Base-by-base conservation (phyloP, 1,140 invertebrate species). In the Tetragonula clypearis region DNA sequence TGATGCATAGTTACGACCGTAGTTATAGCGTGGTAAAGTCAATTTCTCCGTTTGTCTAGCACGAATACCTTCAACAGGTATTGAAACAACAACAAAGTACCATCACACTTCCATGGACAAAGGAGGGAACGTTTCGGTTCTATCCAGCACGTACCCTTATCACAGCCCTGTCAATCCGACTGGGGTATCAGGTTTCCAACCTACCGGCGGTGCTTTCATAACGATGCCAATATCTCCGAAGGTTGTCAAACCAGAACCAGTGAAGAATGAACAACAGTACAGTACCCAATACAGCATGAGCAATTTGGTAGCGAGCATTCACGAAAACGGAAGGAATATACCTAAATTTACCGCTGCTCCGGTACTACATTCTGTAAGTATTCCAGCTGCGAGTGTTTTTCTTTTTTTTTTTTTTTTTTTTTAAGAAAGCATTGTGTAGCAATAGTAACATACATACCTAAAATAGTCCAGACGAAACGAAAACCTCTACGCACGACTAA, bases 151-250 rank as follows among this genome's bases (percentile, higher is more conserved):
- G 80, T 97, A 96, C 91, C 96, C 96, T 87, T 97, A 97, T 91
- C 96, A 96, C 89, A 96, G 96, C 91, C 96, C 97, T 72, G 96
- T 97, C 55, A 98, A 97, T 95, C 97, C 97, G 65, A 96, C 96
- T 69, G 97, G 97, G 72, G 96, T 97, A 81, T 97, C 97, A 88
- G 97, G 97, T 89, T 98, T 98, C 94, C 98, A 98, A 94, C 97
- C 98, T 14, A 98, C 97, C 79, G 97, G 98, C 69, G 97, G 97
- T 49, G 98, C 98, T 69, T 98, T 98, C 91, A 98, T 98, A 94
- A 97, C 97, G 17, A 98, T 98, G 95, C 97, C 98, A 11, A 94
- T 95, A 66, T 96, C 96, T 30, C 96, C 96, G 0, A 96, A 96
- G 94, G 94, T 96, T 75, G 90, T 93, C 35, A 95, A 95, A 79